A percentile compares a stretch with the other conserved stretches of the same genome.
phyloP scores from a whole-genome alignment of 1,140 invertebrate genomes.

The Hydropsyche tenuis region DNA sequence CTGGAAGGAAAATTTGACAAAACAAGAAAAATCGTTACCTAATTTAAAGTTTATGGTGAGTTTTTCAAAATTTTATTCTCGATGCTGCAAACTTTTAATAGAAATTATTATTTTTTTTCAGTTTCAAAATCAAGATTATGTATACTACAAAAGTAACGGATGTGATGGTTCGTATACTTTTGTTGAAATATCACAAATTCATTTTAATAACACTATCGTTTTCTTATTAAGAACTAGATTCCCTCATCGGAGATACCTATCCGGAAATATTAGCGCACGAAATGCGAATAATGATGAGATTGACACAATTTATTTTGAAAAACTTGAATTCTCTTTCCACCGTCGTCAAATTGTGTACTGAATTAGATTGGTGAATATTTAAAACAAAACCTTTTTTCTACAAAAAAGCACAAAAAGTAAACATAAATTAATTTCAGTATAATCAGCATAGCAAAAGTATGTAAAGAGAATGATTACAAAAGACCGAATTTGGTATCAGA shows the following conservation, averaged over 20 bases:
- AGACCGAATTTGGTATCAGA: slow-evolving; percentile 69
- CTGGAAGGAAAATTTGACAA: slow-evolving; percentile 64
- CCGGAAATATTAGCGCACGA: slow-evolving; percentile 79
- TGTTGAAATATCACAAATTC: slow-evolving; percentile 4
- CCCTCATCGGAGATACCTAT: slow-evolving; percentile 75
- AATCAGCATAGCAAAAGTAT: slow-evolving; percentile 73
- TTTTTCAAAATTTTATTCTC: neutral
- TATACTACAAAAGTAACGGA: slow-evolving; percentile 77
- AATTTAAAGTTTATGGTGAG: slow-evolving; percentile 73
- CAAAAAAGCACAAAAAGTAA: too few species aligned
- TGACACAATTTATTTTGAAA: slow-evolving; percentile 71
- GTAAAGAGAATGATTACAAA: slow-evolving; percentile 74
- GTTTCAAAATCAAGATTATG: slow-evolving; percentile 70
- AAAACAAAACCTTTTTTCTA: too few species aligned
- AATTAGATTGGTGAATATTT: slow-evolving; percentile 74
- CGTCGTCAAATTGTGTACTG: slow-evolving; percentile 70
- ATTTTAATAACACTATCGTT: neutral
- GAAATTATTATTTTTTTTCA: slow-evolving; percentile 50
- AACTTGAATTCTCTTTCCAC: slow-evolving; percentile 67
- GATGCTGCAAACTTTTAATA: neutral
- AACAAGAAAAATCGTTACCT: slow-evolving; percentile 64
- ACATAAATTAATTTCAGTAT: slow-evolving; percentile 66
- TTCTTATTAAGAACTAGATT: slow-evolving; percentile 72
- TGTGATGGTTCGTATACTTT: slow-evolving; percentile 68
- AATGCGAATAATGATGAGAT: slow-evolving; percentile 73